A percentile compares a stretch with the other conserved stretches of the same genome.
Conservation (phyloP, 2,113 vertebrate genomes). For the Herpetotheres cachinnans region DNA sequence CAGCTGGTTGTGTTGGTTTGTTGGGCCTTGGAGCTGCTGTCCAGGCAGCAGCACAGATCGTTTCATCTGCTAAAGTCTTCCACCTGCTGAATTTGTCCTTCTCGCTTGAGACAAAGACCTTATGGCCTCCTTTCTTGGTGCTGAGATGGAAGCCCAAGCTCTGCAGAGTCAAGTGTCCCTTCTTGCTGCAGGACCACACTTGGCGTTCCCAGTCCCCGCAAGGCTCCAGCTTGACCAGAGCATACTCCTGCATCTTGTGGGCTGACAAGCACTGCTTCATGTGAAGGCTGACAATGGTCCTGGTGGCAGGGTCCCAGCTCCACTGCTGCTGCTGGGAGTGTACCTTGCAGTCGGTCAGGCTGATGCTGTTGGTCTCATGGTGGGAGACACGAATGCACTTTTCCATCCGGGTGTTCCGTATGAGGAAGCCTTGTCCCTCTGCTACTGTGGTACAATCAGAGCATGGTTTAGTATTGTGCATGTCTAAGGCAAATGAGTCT, state of each 20-base stretch:
- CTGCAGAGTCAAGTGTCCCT: slow-evolving; percentile 79
- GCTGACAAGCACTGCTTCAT: slow-evolving; percentile 76
- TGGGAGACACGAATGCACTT: slow-evolving; percentile 72
- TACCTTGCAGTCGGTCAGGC: slow-evolving; percentile 66
- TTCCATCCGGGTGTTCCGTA: slow-evolving; percentile 77
- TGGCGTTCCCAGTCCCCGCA: slow-evolving; percentile 72
- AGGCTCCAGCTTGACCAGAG: slow-evolving; percentile 67
- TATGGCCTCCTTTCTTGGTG: slow-evolving; percentile 65
- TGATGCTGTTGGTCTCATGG: slow-evolving; percentile 1
- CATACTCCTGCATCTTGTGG: slow-evolving; percentile 15
- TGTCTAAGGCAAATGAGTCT: not conserved
- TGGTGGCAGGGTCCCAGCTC: slow-evolving; percentile 65
- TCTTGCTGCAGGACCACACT: slow-evolving; percentile 82
- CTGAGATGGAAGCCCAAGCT: slow-evolving; percentile 76
- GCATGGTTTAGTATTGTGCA: not conserved
- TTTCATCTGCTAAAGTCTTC: slow-evolving; percentile 69
- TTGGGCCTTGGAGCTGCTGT: not conserved
- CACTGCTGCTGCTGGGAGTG: slow-evolving; percentile 70
- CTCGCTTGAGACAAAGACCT: slow-evolving; percentile 76
- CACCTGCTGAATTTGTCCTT: slow-evolving; percentile 79
- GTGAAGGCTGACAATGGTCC: slow-evolving; percentile 66
- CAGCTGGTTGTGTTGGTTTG: not conserved
- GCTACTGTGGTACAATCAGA: slow-evolving; percentile 41
- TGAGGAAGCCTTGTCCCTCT: slow-evolving; percentile 70
- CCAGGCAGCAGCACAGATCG: slow-evolving; percentile 57